Percentiles rank a stretch among this genome's conserved stretches.
Conservation (phyloP, 2,113 vertebrate genomes). For the Neoarius graeffei region DNA sequence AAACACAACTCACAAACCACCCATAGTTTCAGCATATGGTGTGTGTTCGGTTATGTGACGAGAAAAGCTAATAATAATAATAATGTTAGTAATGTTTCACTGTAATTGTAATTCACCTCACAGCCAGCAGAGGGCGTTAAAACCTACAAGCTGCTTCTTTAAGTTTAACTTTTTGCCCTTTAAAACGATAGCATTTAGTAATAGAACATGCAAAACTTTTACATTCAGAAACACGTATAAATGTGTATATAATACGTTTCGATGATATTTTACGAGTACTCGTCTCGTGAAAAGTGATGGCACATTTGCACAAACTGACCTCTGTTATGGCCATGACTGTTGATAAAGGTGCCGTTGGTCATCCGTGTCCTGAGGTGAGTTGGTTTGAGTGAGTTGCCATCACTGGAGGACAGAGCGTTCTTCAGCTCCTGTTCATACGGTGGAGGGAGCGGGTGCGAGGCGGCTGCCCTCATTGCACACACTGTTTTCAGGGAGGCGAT, state of each 20-base stretch:
- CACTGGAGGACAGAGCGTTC: slow-evolving; percentile 36
- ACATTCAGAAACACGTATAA: background rate
- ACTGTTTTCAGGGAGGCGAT: slow-evolving; percentile 50
- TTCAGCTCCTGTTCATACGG: slow-evolving; percentile 39
- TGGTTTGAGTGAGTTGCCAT: slow-evolving; percentile 30
- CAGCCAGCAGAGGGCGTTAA: background rate
- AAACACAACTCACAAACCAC: background rate
- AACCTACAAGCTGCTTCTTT: background rate
- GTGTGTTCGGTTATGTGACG: background rate
- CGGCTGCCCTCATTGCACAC: slow-evolving; percentile 51
- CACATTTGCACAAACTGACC: slow-evolving; percentile 46
- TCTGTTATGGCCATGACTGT: slow-evolving; percentile 49
- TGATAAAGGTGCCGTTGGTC: slow-evolving; percentile 28
- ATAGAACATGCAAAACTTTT: background rate
- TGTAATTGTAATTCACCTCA: background rate
- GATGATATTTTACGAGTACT: background rate
- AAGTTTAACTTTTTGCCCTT: background rate
- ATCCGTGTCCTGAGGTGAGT: slow-evolving; percentile 37
- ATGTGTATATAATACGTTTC: background rate
- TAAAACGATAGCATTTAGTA: background rate
- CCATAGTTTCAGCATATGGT: background rate
- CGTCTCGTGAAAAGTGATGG: background rate
- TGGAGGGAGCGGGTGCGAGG: slow-evolving; percentile 21
- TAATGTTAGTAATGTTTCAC: background rate
- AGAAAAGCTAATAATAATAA: background rate